Base-by-base conservation (phyloP, 2,888 invertebrate species). In the Neuroscelio doddi region DNA sequence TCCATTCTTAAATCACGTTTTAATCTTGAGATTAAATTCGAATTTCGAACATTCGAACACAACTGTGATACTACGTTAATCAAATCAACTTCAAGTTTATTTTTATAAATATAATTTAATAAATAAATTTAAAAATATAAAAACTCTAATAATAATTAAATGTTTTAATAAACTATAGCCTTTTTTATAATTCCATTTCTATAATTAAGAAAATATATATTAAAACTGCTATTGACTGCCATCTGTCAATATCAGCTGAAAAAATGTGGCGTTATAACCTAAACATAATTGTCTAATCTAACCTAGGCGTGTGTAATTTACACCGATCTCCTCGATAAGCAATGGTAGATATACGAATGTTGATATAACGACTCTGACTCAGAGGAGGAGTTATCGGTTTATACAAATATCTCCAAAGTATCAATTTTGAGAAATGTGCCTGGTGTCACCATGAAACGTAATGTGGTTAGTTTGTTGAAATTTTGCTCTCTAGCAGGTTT, bases 381-480 rank as follows among this genome's bases (percentile, higher is more conserved):
- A 15, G 45, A 38, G 10, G 55, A 34, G 24, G 17, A 34, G 38
- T 15, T 24, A 12, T 21, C 12, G 9, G 1, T 16, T 10, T 2
- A 10, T 17, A 1, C 9, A 9, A 9, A 7, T 15, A 15, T 44
- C 7, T 27, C 24, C n/a, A 32, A 10, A 42, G 30, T 42, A 14
- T 10, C 14, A 17, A 9, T 4, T 30, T 32, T 24, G 27, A 44
- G 51, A 58, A 50, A 41, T 34, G 34, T 47, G n/a, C 32, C 21
- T 34, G 24, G 41, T 47, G 51, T 59, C 71, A 72, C 66, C 58
- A 83, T 84, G 84, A 83, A 76, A 73, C 80, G 84, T 46, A 84
- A 84, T 77, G 76, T 82, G 51, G 76, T 84, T 66, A 84, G 84
- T 69, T 71, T 83, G 71, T 71, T 81, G 46, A 84, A 84, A 69